Percentiles rank a stretch among this genome's conserved stretches.
phyloP scores from a whole-genome alignment of 2,888 invertebrate species.

The Acanthococcus lagerstroemiae region DNA sequence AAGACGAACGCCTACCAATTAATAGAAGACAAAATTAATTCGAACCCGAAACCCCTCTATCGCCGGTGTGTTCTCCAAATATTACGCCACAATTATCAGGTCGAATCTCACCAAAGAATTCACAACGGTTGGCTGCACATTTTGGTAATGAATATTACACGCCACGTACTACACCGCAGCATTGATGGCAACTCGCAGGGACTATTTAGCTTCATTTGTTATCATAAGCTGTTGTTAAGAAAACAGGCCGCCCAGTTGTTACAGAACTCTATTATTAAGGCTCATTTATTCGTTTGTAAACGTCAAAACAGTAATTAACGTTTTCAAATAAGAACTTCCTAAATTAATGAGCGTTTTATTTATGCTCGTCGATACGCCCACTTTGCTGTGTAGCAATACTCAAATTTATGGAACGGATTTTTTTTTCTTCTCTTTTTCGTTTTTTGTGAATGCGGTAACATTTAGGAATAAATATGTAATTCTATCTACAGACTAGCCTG shows the following conservation, averaged over 20 bases:
- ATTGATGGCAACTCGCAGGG: background rate
- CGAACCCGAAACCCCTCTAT: too few relatives aligned
- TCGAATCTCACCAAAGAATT: too few relatives aligned
- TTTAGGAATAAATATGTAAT: slow-evolving; percentile 21
- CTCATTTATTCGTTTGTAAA: slow-evolving; percentile 27
- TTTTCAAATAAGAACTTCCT: slow-evolving; percentile 27
- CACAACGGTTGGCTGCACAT: too few relatives aligned
- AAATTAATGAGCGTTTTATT: slow-evolving; percentile 30
- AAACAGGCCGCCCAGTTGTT: slow-evolving; percentile 24
- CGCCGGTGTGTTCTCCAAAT: too few relatives aligned
- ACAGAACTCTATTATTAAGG: slow-evolving; percentile 20
- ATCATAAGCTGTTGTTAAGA: background rate
- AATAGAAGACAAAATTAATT: too few relatives aligned
- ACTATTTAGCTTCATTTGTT: slow-evolving; percentile 16
- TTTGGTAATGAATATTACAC: too few relatives aligned
- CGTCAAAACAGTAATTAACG: slow-evolving; percentile 27
- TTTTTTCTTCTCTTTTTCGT: background rate
- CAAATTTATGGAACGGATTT: slow-evolving; percentile 18
- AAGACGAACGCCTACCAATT: too few relatives aligned
- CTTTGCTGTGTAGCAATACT: slow-evolving; percentile 9
- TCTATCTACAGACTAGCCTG: slow-evolving; percentile 6
- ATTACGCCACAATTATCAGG: too few relatives aligned
- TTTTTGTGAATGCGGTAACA: background rate
- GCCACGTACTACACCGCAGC: too few relatives aligned
- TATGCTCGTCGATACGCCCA: slow-evolving; percentile 23